phyloP scores from a whole-genome alignment of 2,113 vertebrate species.

The Castor canadensis region DNA sequence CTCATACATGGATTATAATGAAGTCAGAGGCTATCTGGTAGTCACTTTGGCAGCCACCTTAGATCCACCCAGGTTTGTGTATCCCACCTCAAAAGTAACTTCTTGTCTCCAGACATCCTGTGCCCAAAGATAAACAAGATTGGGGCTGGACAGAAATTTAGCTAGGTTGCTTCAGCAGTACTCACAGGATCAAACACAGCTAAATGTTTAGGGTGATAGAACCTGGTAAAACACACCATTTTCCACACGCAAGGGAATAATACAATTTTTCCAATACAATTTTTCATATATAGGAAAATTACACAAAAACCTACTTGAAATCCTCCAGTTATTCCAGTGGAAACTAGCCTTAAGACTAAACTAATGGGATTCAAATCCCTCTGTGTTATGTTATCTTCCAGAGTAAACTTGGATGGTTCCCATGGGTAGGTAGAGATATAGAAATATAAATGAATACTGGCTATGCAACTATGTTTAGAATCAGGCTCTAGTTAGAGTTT shows the following conservation, averaged over 20 bases:
- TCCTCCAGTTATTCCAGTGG: neutral
- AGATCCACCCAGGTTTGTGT: neutral
- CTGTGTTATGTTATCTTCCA: neutral
- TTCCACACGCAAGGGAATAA: neutral
- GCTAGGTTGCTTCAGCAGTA: too few relatives aligned
- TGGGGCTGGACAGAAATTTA: neutral
- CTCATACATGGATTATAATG: too few relatives aligned
- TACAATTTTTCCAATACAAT: neutral
- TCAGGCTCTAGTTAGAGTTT: neutral
- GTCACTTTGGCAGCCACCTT: neutral
- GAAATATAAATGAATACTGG: neutral
- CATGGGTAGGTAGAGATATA: neutral
- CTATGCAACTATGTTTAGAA: neutral
- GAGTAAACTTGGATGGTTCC: neutral
- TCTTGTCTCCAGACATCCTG: neutral
- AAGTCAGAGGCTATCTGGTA: neutral
- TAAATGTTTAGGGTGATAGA: neutral
- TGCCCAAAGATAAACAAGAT: neutral
- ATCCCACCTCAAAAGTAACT: neutral
- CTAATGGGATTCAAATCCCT: neutral
- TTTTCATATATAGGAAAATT: neutral
- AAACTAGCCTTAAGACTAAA: neutral
- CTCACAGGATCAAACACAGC: too few relatives aligned
- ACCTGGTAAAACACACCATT: neutral
- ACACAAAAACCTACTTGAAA: neutral